A percentile compares a stretch with the other conserved stretches of the same genome.
These are phyloP conservation scores for Halcyon badia DNA, from an alignment of 2,797 vertebrate species.

Conservation along the genomic window DNA sequence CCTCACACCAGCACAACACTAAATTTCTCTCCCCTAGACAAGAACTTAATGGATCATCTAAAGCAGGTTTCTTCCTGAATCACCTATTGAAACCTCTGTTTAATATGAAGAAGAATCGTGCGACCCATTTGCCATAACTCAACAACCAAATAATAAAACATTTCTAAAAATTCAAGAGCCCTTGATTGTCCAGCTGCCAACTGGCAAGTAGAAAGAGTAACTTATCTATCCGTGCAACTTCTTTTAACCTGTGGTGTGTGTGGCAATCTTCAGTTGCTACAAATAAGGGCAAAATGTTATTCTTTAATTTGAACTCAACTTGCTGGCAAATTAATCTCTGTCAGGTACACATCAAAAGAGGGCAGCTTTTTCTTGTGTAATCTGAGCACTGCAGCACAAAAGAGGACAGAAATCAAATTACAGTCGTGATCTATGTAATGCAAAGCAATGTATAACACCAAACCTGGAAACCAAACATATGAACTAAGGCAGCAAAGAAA, in stretches of 20 bases:
- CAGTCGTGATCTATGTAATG: neutral
- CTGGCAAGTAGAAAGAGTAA: neutral
- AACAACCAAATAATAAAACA: neutral
- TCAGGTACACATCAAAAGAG: neutral
- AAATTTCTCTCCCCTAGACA: neutral
- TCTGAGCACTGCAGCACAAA: neutral
- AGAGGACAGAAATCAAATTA: neutral
- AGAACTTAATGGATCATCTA: neutral
- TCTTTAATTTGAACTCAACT: neutral
- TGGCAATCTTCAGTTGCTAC: neutral
- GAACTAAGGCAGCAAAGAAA: constrained; percentile 27
- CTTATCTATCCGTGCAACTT: neutral
- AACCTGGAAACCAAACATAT: neutral
- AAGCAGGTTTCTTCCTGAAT: constrained; percentile 1
- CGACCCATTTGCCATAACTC: neutral
- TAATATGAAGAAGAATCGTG: neutral
- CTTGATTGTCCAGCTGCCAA: neutral
- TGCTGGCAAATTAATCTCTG: neutral
- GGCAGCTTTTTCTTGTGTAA: neutral
- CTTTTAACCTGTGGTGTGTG: neutral
- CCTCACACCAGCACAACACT: neutral
- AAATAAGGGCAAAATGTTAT: neutral
- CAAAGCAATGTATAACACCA: neutral
- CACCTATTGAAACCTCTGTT: neutral
- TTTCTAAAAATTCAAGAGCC: neutral